Evolutionary conservation across 2,797 vertebrate genomes (phyloP), one percentile per base, ranked within the genome.

Genomic region (Sphaeramia orbicularis): DNA sequence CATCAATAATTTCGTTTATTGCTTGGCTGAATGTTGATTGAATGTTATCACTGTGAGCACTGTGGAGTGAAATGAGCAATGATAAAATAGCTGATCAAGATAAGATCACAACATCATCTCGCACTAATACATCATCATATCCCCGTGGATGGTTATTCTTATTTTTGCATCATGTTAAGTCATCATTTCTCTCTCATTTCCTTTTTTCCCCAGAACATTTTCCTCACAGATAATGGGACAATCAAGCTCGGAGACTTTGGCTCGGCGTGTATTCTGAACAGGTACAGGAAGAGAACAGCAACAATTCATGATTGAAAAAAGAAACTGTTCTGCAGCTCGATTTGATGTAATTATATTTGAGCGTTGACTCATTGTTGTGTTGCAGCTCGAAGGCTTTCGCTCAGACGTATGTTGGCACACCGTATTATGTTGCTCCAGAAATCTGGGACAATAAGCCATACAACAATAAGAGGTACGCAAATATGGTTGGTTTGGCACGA

Each of bases 201-300:
- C 75, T 57, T 24, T 50, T 63, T n/a, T 24, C 24, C 85, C 58
- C 90, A 98, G 96, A 99, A 98, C 54, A 84, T 99, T 86, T 97
- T 99, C 90, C 94, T 99, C 74, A 95, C 96, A 50, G 92, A 94
- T 75, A 89, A 83, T 35, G 95, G 95, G 76, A 93, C 91, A 77
- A 76, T 98, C 69, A 98, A 97, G 89, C 75, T 99, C 40, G 97
- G 96, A 71, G 97, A 99, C 83, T 99, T 99, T 93, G 97, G 96
- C 76, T 98, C 96, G 10, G 96, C 96, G 0, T 94, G 89, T 72
- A 81, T 96, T 90, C 94, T 99, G 68, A 96, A 95, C 78, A 96
- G 92, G 97, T 96, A 93, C 24, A 76, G 21, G 45, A 63, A 53
- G 14, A 69, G 35, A 41, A 27, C 2, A 19, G 41, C 24, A 4